phyloP scores from a whole-genome alignment of 2,888 invertebrate genomes.

The Altica lythri region DNA sequence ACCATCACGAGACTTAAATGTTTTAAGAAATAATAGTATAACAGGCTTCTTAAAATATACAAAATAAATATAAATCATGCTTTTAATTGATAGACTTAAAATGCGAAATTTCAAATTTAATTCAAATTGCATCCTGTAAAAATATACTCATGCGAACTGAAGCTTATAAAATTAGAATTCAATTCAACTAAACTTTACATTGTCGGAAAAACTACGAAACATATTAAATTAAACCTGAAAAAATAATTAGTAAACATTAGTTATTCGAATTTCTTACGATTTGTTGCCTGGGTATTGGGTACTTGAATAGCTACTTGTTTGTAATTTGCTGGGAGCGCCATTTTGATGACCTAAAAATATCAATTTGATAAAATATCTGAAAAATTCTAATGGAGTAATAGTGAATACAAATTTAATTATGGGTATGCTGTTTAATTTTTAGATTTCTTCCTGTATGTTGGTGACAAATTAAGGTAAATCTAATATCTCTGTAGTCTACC shows the following conservation, averaged over 20 bases:
- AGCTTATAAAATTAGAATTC: constrained; percentile 42
- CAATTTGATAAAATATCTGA: no score
- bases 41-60: constrained; percentile 37
- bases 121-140: constrained; percentile 38
- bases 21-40: constrained; percentile 31
- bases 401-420: no score
- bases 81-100: constrained; percentile 37
- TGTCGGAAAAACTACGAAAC: constrained; percentile 33
- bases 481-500: no score
- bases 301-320: constrained; percentile 82
- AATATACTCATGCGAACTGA: constrained; percentile 49
- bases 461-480: no score
- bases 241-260: constrained; percentile 18
- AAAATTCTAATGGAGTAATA: no score
- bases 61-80: constrained; percentile 38
- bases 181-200: constrained; percentile 33
- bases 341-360: constrained; percentile 49
- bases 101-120: constrained; percentile 34
- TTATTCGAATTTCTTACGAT: constrained; percentile 64
- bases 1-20: constrained; percentile 2
- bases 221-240: constrained; percentile 18
- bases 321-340: constrained; percentile 84
- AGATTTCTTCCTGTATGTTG: no score
- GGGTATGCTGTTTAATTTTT: no score
- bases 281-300: constrained; percentile 70